phyloP scores from a whole-genome alignment of 2,888 invertebrate genomes.

The Oscheius onirici region DNA sequence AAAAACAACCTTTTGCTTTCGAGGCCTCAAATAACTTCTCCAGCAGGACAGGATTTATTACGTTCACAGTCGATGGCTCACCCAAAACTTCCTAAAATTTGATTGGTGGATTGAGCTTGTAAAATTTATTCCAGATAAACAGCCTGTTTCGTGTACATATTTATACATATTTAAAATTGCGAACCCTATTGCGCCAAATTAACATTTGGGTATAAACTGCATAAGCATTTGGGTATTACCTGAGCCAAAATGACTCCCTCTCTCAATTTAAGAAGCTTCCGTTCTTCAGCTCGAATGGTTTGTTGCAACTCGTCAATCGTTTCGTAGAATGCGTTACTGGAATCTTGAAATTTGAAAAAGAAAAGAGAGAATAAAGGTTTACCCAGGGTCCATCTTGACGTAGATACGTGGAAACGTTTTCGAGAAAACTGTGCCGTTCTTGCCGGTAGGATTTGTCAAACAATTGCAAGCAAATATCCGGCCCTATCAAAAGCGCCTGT shows the following conservation, averaged over 20 bases:
- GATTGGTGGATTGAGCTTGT: too few relatives aligned
- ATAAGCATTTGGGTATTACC: too few relatives aligned
- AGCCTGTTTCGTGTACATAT: too few relatives aligned
- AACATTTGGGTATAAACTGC: too few relatives aligned
- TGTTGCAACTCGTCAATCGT: slow-evolving; percentile 11
- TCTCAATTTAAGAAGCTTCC: not conserved
- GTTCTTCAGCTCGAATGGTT: slow-evolving; percentile 15
- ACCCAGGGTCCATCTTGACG: slow-evolving; percentile 11
- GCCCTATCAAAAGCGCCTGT: slow-evolving; percentile 24
- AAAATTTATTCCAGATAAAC: too few relatives aligned
- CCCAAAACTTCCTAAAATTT: slow-evolving; percentile 7
- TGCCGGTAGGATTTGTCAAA: slow-evolving; percentile 31
- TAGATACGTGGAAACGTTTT: slow-evolving; percentile 3
- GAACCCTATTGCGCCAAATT: too few relatives aligned
- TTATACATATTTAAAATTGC: too few relatives aligned
- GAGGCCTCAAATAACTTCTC: slow-evolving; percentile 14
- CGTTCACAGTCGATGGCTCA: not conserved
- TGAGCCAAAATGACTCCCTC: slow-evolving; percentile 10
- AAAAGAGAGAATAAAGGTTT: not conserved
- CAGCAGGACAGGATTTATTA: slow-evolving; percentile 5
- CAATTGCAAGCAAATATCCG: slow-evolving; percentile 31
- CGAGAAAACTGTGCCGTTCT: slow-evolving; percentile 24
- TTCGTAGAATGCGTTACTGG: slow-evolving; percentile 10
- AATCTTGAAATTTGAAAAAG: not conserved
- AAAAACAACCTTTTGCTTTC: not conserved